Evolutionary conservation across 2,797 vertebrate species (phyloP).

Genomic region (Anolis apletophallus): DNA sequence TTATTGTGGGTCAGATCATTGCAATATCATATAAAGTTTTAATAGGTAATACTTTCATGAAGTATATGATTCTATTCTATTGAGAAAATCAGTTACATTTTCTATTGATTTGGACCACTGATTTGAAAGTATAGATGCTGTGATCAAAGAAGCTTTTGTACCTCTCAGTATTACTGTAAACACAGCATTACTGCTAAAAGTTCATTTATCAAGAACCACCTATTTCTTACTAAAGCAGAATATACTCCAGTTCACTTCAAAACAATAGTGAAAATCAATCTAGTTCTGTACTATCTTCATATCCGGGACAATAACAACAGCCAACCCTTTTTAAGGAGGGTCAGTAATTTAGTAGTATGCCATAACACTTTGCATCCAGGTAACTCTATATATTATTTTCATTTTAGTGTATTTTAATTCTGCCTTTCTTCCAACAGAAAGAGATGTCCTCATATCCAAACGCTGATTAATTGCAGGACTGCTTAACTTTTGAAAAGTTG

Average conservation of each 20-base stretch:
- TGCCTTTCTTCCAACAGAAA: background rate
- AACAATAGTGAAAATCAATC: background rate
- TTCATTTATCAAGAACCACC: background rate
- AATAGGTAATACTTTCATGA: background rate
- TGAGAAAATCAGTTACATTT: background rate
- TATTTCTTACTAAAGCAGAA: background rate
- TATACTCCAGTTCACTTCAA: background rate
- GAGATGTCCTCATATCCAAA: background rate
- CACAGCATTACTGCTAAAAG: background rate
- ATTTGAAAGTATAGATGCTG: background rate
- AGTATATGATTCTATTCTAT: slow-evolving; percentile 1
- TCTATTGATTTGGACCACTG: background rate
- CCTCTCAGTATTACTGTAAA: background rate
- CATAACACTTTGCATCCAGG: background rate
- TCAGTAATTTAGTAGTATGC: background rate
- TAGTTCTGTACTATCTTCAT: background rate
- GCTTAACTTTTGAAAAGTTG: background rate
- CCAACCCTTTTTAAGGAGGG: background rate
- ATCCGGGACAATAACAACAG: background rate
- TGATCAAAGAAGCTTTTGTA: background rate
- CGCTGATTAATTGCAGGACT: background rate
- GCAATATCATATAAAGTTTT: background rate
- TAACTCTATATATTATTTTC: background rate
- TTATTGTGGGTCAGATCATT: background rate
- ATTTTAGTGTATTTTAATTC: background rate